These are phyloP conservation scores for Pheosia gnoma DNA, from an alignment of 2,888 invertebrate species.

Conservation along the genomic window DNA sequence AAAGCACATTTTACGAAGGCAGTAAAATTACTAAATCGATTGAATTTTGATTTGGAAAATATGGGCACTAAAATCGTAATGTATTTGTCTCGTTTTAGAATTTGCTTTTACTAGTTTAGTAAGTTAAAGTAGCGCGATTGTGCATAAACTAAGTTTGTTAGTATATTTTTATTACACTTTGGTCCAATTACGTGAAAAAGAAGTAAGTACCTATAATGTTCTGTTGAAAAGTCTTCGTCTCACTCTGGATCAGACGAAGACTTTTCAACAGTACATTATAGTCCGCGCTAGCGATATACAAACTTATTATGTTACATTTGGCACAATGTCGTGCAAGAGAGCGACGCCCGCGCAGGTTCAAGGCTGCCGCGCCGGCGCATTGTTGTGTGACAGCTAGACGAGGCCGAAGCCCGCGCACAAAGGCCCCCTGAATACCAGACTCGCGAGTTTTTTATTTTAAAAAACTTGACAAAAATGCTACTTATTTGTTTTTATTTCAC, in stretches of 20 bases:
- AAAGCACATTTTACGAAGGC: background rate
- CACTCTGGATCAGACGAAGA: conserved; percentile 1
- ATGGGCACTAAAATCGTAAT: background rate
- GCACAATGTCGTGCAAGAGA: conserved; percentile 50
- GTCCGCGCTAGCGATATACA: conserved; percentile 28
- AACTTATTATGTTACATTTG: conserved; percentile 51
- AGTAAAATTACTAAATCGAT: background rate
- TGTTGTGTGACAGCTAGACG: conserved; percentile 52
- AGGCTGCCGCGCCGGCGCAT: conserved; percentile 54
- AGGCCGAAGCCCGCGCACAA: conserved; percentile 29
- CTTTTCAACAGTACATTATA: conserved; percentile 10
- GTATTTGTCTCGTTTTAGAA: background rate
- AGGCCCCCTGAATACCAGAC: conserved; percentile 26
- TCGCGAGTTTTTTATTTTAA: conserved; percentile 22
- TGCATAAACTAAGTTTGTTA: background rate
- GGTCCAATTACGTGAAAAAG: conserved; percentile 6
- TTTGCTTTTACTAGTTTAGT: background rate
- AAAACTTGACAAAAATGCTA: conserved; percentile 12
- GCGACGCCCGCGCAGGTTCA: conserved; percentile 58
- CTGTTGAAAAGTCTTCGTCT: conserved; percentile 17
- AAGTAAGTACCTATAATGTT: conserved; percentile 12
- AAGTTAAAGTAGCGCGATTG: background rate
- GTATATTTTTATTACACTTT: conserved; percentile 18
- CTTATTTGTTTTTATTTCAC: conserved; percentile 11
- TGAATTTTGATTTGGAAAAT: background rate